Evolutionary conservation across 1,140 invertebrate genomes (phyloP), one percentile per base, ranked within the genome.

Genomic region (Arctopsyche grandis): DNA sequence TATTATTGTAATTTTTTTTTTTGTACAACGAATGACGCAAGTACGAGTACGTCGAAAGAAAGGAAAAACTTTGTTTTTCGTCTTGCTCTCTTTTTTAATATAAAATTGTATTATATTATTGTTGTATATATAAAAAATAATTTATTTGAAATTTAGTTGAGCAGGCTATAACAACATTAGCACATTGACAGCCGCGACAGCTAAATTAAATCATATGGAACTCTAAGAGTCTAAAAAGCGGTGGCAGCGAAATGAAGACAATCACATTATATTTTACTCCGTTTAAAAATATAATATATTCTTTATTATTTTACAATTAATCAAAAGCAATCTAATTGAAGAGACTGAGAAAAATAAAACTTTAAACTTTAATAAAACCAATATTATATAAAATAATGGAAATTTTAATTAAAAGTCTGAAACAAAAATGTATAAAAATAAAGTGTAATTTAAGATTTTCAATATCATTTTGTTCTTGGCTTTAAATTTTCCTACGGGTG

Each of bases 171-270:
- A 82, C 48, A 71, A 79, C 75, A 82, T 74, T 43, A 82, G 81
- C 81, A 82, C 78, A 79, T 77, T 66, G 38, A 79, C 81, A 82
- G 81, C 81, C 75, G 77, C 79, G 66, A 79, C 75, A 78, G 52
- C 70, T 78, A 82, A 78, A 56, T 77, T 75, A 77, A 75, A 76
- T 76, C 22, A 76, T 76, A 76, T 76, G 46, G 63, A 76, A 82
- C 81, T 82, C 81, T 82, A 82, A 69, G 81, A 82, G 81, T 82
- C 75, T 78, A 78, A 76, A 80, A 78, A 80, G 77, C 81, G 43
- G 69, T 79, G 75, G 73, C 75, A 77, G 75, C 52, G 70, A 44
- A 77, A 66, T 70, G 74, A 76, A 76, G 74, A 56, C 19, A 26
- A 66, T 38, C 29, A 38, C 29, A 38, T 7, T 38, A 38, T 38